Evolutionary conservation across 30 jellyfish, hydroid and myxozoan species (phyloP).

Genomic region (Aurelia sp.): DNA sequence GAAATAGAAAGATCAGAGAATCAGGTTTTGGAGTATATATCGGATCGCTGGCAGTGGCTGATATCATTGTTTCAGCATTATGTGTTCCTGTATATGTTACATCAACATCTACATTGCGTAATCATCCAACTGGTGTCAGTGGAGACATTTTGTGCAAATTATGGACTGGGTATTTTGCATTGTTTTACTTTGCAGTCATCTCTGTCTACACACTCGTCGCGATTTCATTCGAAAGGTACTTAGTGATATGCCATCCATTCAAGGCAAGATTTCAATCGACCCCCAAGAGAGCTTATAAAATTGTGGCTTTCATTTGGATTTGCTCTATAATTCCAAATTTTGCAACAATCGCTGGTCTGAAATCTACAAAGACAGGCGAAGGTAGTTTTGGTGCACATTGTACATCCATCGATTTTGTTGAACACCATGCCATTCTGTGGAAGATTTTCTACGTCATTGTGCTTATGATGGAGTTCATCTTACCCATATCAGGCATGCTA

Average conservation of each 20-base stretch:
- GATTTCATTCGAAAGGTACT: slow-evolving; percentile 38
- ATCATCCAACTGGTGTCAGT: slow-evolving; percentile 5
- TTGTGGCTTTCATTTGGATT: slow-evolving; percentile 34
- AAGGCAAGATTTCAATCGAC: slow-evolving; percentile 33
- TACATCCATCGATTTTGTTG: neutral
- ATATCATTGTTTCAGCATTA: too few relatives aligned
- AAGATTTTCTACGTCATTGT: slow-evolving; percentile 13
- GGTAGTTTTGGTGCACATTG: slow-evolving; percentile 67
- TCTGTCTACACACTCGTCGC: slow-evolving; percentile 56
- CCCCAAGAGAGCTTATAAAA: slow-evolving; percentile 15
- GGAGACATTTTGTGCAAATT: slow-evolving; percentile 62
- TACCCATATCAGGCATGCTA: slow-evolving; percentile 52
- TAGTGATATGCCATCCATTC: slow-evolving; percentile 52
- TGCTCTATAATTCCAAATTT: slow-evolving; percentile 31
- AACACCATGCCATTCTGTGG: neutral
- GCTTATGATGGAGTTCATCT: slow-evolving; percentile 33
- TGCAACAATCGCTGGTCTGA: slow-evolving; percentile 27
- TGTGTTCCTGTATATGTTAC: too few relatives aligned
- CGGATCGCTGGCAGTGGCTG: too few relatives aligned
- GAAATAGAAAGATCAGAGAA: too few relatives aligned
- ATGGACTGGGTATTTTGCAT: slow-evolving; percentile 41
- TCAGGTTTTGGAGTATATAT: too few relatives aligned
- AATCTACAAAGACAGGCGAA: neutral
- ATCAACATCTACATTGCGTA: too few relatives aligned
- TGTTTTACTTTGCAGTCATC: slow-evolving; percentile 50